These are phyloP conservation scores for Clarias pachynema DNA, from an alignment of 2,797 vertebrate species.

Conservation along the genomic window DNA sequence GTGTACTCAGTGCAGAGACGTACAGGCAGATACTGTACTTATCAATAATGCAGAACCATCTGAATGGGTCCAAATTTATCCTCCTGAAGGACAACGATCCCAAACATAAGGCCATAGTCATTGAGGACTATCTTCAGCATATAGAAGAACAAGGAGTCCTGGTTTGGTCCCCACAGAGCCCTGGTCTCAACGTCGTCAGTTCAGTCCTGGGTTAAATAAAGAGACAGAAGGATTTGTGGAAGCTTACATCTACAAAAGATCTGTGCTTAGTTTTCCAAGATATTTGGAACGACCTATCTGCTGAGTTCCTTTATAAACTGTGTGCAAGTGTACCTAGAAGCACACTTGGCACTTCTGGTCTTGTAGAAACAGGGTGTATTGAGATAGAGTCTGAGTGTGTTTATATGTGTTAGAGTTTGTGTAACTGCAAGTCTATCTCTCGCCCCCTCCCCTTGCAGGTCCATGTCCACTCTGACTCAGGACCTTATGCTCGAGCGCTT, in stretches of 20 bases:
- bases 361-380: background rate
- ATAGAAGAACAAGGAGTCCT: background rate
- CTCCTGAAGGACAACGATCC: too few species aligned
- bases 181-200: too few species aligned
- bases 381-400: background rate
- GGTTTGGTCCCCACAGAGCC: too few species aligned
- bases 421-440: slow-evolving; percentile 4
- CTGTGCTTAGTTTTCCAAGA: background rate
- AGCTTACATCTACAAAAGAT: too few species aligned
- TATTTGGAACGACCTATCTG: slow-evolving; percentile 27
- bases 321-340: slow-evolving; percentile 33
- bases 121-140: background rate
- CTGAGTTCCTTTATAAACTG: slow-evolving; percentile 37
- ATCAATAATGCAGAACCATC: too few species aligned
- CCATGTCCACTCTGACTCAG: slow-evolving; percentile 78
- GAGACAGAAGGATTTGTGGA: too few species aligned
- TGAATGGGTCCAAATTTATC: too few species aligned
- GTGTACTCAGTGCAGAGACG: background rate
- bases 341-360: too few species aligned
- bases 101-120: too few species aligned
- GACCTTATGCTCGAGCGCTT: slow-evolving; percentile 80
- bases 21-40: background rate
- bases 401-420: background rate
- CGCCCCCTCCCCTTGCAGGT: slow-evolving; percentile 61
- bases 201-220: background rate